Percentiles rank a stretch among this genome's conserved stretches.
phyloP scores from a whole-genome alignment of 1,140 invertebrate species.

The Plectrocnemia conspersa region DNA sequence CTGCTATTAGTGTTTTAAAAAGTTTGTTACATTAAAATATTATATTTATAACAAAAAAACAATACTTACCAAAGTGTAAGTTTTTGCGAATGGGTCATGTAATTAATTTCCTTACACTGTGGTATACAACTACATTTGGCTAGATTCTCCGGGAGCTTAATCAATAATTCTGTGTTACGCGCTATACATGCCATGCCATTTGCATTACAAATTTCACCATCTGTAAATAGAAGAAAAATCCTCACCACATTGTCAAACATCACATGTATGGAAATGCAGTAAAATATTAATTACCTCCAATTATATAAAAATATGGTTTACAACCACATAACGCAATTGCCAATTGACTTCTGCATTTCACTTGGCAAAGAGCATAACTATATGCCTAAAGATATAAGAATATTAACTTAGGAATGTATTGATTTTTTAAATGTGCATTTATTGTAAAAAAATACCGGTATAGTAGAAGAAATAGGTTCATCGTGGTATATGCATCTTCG shows the following conservation, averaged over 20 bases:
- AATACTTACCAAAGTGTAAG: neutral
- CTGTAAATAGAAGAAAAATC: too few species aligned
- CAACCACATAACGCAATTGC: slow-evolving; percentile 53
- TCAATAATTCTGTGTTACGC: slow-evolving; percentile 47
- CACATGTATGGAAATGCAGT: neutral
- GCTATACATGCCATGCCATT: slow-evolving; percentile 52
- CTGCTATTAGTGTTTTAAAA: neutral
- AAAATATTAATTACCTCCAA: slow-evolving; percentile 41
- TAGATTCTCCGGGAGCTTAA: slow-evolving; percentile 51
- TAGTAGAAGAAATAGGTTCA: slow-evolving; percentile 46
- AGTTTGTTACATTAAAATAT: neutral
- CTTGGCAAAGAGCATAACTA: slow-evolving; percentile 53
- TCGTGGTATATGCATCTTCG: slow-evolving; percentile 52
- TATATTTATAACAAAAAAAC: too few species aligned
- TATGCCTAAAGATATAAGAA: slow-evolving; percentile 42
- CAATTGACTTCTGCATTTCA: slow-evolving; percentile 51
- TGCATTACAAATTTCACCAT: slow-evolving; percentile 51
- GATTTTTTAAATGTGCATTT: neutral
- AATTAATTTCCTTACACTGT: slow-evolving; percentile 53
- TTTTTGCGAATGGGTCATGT: slow-evolving; percentile 27
- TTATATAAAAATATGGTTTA: slow-evolving; percentile 53
- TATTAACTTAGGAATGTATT: neutral
- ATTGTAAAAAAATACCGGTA: slow-evolving; percentile 45
- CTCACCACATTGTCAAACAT: neutral
- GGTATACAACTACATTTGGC: slow-evolving; percentile 53